Conservation (phyloP, 2,888 invertebrate genomes). For the Axea sp. region DNA sequence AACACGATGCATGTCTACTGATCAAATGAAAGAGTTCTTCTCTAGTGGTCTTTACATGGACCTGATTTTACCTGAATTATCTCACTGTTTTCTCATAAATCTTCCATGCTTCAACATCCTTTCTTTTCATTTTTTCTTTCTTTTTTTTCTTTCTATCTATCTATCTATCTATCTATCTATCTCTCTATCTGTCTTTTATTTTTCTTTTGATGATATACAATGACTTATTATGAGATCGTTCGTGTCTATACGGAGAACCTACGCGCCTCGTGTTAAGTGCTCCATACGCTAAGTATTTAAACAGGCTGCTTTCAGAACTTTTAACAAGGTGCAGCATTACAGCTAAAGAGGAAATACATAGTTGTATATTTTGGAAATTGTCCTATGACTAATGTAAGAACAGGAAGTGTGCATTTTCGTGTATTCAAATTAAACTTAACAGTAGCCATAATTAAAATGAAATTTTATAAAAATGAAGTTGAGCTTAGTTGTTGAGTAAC, state of each 20-base stretch:
- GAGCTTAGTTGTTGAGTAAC: too few species aligned
- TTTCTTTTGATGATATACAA: too few species aligned
- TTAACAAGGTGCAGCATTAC: conserved; percentile 1
- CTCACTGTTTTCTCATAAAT: conserved; percentile 32
- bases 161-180: too few species aligned
- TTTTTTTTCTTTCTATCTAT: too few species aligned
- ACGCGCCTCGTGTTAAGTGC: conserved; percentile 1
- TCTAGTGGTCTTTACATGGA: conserved; percentile 28
- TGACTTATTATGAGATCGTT: background rate
- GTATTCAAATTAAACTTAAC: too few species aligned
- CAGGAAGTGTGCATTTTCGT: too few species aligned
- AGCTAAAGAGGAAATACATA: too few species aligned
- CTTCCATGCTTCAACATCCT: conserved; percentile 2
- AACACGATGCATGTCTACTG: conserved; percentile 54
- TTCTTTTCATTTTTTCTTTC: conserved; percentile 1
- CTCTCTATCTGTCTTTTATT: too few species aligned
- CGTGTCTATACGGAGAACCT: background rate
- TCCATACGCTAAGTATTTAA: background rate
- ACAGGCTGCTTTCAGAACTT: conserved; percentile 27
- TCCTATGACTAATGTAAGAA: too few species aligned
- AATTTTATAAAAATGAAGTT: too few species aligned
- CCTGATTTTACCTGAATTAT: conserved; percentile 47
- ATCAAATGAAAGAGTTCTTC: conserved; percentile 45
- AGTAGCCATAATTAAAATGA: too few species aligned
- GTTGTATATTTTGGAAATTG: too few species aligned